phyloP scores from a whole-genome alignment of 2,888 invertebrate genomes.

The Piscicola geometra region DNA sequence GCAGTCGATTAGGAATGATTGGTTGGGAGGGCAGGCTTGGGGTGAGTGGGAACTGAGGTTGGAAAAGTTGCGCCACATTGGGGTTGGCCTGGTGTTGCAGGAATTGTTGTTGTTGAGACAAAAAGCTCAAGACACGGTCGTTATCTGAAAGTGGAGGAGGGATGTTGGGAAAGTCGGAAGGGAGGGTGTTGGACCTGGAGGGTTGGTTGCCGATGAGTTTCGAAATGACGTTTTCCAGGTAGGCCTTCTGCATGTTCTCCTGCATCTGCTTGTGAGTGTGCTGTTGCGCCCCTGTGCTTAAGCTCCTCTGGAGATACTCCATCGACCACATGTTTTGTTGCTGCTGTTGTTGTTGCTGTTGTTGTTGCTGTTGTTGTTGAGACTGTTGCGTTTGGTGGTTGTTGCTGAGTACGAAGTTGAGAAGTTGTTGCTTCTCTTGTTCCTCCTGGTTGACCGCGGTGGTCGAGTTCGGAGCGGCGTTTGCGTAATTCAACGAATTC shows the following conservation, averaged over 20 bases:
- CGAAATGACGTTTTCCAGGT: not conserved
- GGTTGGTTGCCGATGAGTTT: not conserved
- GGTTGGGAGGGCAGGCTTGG: not conserved
- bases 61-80: not conserved
- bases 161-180: not conserved
- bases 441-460: not conserved
- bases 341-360: conserved; percentile 15
- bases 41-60: not conserved
- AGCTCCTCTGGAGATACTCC: not conserved
- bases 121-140: not conserved
- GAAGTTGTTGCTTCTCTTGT: conserved; percentile 1
- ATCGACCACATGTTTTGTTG: not conserved
- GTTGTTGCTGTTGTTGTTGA: not conserved
- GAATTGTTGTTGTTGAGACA: not conserved
- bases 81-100: conserved; percentile 17
- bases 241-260: not conserved
- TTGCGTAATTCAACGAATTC: not conserved
- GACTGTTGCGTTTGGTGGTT: not conserved
- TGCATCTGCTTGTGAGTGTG: not conserved
- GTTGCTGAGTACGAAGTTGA: conserved; percentile 2
- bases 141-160: not conserved
- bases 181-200: not conserved
- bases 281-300: not conserved
- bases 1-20: not conserved
- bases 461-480: not conserved